phyloP scores from a whole-genome alignment of 2,888 invertebrate genomes.

The Sinodicranocentrus sp. region DNA sequence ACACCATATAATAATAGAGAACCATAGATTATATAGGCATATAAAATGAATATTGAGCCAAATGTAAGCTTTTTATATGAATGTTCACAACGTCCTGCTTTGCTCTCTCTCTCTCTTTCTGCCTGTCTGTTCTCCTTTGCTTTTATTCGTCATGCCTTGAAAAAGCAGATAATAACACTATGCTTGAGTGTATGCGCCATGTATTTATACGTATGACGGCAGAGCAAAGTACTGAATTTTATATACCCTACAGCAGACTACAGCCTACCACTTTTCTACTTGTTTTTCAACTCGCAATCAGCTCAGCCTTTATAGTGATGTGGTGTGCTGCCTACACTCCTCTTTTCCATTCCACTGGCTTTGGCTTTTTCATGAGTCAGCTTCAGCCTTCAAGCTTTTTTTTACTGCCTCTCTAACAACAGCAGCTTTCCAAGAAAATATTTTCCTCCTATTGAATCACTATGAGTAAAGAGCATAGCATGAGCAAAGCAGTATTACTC shows the following conservation, averaged over 20 bases:
- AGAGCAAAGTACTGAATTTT: constrained; percentile 54
- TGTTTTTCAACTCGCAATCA: not conserved
- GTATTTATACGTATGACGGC: constrained; percentile 27
- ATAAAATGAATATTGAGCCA: constrained; percentile 17
- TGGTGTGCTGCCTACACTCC: constrained; percentile 25
- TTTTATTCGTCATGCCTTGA: constrained; percentile 69
- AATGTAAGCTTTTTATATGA: not conserved
- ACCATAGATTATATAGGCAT: constrained; percentile 24
- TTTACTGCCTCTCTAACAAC: constrained; percentile 35
- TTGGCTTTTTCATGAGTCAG: constrained; percentile 67
- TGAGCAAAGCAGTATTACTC: constrained; percentile 26
- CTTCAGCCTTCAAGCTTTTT: constrained; percentile 66
- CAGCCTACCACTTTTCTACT: constrained; percentile 44
- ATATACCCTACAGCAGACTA: constrained; percentile 66
- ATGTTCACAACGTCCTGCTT: constrained; percentile 51
- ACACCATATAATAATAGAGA: constrained; percentile 53
- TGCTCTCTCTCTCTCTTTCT: constrained; percentile 8
- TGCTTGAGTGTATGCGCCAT: not conserved
- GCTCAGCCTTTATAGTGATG: not conserved
- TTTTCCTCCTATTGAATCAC: constrained; percentile 45
- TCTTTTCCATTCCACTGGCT: constrained; percentile 64
- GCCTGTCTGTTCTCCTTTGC: constrained; percentile 50
- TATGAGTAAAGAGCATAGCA: constrained; percentile 17
- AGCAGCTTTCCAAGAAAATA: constrained; percentile 67
- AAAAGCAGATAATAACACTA: constrained; percentile 63